Evolutionary conservation across 2,888 invertebrate genomes (phyloP), one percentile per base, ranked within the genome.

Genomic region (Clanis bilineata): DNA sequence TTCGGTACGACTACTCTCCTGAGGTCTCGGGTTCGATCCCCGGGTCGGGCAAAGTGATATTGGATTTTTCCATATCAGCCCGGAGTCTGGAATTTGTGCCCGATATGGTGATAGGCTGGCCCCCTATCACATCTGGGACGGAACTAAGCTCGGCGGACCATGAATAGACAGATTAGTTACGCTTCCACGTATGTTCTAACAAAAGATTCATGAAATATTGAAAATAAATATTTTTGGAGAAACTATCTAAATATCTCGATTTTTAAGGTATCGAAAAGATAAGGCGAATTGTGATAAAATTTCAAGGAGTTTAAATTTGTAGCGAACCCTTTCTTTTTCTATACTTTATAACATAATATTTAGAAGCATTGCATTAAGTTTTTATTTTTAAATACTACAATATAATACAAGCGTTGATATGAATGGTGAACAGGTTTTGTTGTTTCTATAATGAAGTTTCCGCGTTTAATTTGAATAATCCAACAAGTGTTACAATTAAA

Each of bases 291-390:
- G 68, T 76, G 73, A 77, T 82, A 77, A 78, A 79, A 80, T 73
- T 73, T 77, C 73, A 71, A 79, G 68, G 62, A 69, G 65, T 74
- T 79, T 78, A 73, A 80, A 81, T 79, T 64, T 69, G 70, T 75
- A 71, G 72, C 67, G 64, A 69, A 66, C 64, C 64, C 70, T 57
- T 62, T 58, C 73, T 72, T 69, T 70, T 69, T 75, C 9, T 32
- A 38, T 10, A 12, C n/a, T 75, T 77, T 71, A 76, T 70, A 71
- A 70, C 64, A 62, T 63, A 69, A 47, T 36, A 64, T 72, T 74
- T 73, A 68, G 69, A 68, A 70, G 58, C 62, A 64, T 66, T 65
- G 60, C 68, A 65, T 70, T 74, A 76, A 2, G 71, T 70, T 75
- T 77, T 76, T 32, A 9, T 23, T 47, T 25, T 45, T 47, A n/a